Evolutionary conservation across 2,888 invertebrate species (phyloP).

Genomic region (Eupithecia centaureata): DNA sequence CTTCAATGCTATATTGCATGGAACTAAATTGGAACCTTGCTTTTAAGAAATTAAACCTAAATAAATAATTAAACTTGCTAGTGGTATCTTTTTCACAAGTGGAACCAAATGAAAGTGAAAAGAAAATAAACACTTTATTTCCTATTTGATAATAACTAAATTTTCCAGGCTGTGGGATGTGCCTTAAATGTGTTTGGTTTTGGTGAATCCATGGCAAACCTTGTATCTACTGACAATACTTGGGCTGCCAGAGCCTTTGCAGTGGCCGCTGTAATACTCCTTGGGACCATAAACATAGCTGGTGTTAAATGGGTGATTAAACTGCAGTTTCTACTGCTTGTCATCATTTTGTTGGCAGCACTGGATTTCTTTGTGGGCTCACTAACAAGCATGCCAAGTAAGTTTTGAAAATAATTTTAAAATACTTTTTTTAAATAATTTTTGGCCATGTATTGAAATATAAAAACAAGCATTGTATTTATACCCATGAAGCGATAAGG

Average conservation of each 20-base stretch:
- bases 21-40: not conserved
- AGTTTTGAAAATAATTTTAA: slow-evolving; percentile 43
- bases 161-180: slow-evolving; percentile 94
- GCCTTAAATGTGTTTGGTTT: slow-evolving; percentile 98
- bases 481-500: no score
- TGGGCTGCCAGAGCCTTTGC: slow-evolving; percentile 96
- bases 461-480: not conserved
- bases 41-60: not conserved
- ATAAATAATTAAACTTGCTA: no score
- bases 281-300: slow-evolving; percentile 96
- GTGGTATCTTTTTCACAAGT: no score
- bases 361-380: slow-evolving; percentile 97
- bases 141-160: not conserved
- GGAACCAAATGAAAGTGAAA: no score
- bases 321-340: slow-evolving; percentile 93
- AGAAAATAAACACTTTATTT: no score
- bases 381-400: slow-evolving; percentile 90
- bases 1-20: not conserved
- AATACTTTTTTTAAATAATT: no score
- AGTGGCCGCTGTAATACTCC: slow-evolving; percentile 91
- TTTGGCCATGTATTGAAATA: not conserved
- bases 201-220: slow-evolving; percentile 96
- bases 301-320: slow-evolving; percentile 99
- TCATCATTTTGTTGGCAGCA: slow-evolving; percentile 94
- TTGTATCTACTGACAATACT: slow-evolving; percentile 88